Base-by-base conservation (phyloP, 2,888 invertebrate species). In the Melipona bicolor region DNA sequence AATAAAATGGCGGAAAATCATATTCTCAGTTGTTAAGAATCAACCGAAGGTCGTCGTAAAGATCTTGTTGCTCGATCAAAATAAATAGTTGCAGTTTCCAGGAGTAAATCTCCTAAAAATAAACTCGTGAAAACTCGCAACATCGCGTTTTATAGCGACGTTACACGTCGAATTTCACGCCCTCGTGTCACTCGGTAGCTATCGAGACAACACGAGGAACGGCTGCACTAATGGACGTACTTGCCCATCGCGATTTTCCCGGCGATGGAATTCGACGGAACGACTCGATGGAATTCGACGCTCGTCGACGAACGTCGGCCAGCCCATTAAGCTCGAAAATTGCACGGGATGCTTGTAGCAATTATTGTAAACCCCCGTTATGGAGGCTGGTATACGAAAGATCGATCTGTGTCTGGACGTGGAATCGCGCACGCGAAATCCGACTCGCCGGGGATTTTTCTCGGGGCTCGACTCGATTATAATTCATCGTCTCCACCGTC, bases 291-390 rank as follows among this genome's bases (percentile, higher is more conserved):
- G 75, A 50, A 32, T 69, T 49, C 61, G 27, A 72, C 50, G 72
- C 27, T 50, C 50, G 62, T 36, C 50, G 50, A 73, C 56, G 71
- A 21, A 59, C 36, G 61, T 49, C 64, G 32, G 24, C 19, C 68
- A 49, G 24, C 15, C 82, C 84, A 87, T 88, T 84, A 89, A 84
- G 78, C 77, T 81, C 68, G 85, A 91, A 92, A 92, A 32, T 91
- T 91, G 90, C 90, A 82, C 91, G 81, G 85, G 84, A 88, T 87
- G 88, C 90, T 90, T 90, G 89, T 89, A 90, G 91, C 91, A 92
- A 92, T 92, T 85, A 85, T 85, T 85, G 85, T 85, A 78, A 85
- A 85, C 85, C 85, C 49, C 88, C 88, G 88, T 89, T 89, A 89
- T 77, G 77, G 81, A 77, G 69, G 65, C 78, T 43, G 73, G 62